phyloP scores from a whole-genome alignment of 2,888 invertebrate genomes.

The Aporophyla lueneburgensis region DNA sequence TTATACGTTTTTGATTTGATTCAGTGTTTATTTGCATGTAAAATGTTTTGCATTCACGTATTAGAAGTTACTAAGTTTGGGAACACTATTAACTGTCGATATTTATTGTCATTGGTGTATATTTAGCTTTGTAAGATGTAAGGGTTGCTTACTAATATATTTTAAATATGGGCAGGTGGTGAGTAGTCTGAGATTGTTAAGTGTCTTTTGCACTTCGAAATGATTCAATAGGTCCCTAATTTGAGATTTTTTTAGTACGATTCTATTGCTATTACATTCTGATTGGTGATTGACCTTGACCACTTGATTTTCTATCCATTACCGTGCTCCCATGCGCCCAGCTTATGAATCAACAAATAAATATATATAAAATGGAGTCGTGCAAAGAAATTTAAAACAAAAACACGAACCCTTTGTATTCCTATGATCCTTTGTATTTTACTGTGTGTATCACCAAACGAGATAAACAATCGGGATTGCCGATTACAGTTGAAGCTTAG shows the following conservation, averaged over 20 bases:
- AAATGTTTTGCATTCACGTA: slow-evolving; percentile 88
- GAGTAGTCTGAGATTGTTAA: slow-evolving; percentile 53
- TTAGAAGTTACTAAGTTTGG: slow-evolving; percentile 75
- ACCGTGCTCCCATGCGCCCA: neutral
- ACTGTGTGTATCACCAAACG: neutral
- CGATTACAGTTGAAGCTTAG: too few relatives aligned
- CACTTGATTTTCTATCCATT: neutral
- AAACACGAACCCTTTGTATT: neutral
- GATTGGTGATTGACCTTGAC: neutral
- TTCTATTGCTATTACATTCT: neutral
- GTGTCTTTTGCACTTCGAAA: neutral
- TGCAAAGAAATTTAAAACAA: neutral
- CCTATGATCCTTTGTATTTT: neutral
- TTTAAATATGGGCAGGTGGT: slow-evolving; percentile 29
- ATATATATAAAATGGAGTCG: neutral
- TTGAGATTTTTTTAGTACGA: neutral
- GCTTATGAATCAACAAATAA: neutral
- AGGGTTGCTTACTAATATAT: slow-evolving; percentile 75
- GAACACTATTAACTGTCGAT: slow-evolving; percentile 74
- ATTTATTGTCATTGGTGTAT: slow-evolving; percentile 76
- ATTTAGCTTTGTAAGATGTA: slow-evolving; percentile 73
- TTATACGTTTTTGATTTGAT: slow-evolving; percentile 78
- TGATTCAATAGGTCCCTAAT: neutral
- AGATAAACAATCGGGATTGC: too few relatives aligned
- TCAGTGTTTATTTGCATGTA: slow-evolving; percentile 90